Evolutionary conservation across 2,888 invertebrate species (phyloP), one percentile per base, ranked within the genome.

Genomic region (Apodemia zela): DNA sequence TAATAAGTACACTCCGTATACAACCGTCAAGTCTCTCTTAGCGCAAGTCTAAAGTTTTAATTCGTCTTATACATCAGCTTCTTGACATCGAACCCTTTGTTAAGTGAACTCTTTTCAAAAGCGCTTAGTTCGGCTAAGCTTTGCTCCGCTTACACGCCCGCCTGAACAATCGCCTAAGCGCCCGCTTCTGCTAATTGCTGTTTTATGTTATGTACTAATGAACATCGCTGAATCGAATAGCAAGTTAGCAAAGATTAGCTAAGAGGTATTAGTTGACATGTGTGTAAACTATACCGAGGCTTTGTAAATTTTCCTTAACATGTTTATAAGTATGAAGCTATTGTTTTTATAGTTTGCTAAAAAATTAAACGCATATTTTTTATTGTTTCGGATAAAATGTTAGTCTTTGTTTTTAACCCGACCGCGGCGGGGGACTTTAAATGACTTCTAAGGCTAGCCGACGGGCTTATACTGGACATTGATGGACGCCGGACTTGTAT

Each of bases 21-120:
- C 54, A 21, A 21, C 49, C 64, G 62, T 66, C 66, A 63, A 62
- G 62, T 64, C 63, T 59, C 64, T 45, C 59, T 51, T 45, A 57
- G 64, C 47, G 64, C 81, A 84, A 92, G 93, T 92, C 86, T 84
- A 89, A 93, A 93, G 93, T 93, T 94, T 93, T 93, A 93, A 93
- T 93, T 93, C 93, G 81, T 81, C 89, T 92, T 90, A 84, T 82
- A 81, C 82, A 67, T 77, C 73, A 73, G 74, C 78, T 78, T 84
- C 87, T 83, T 78, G 79, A 78, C 79, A 76, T 76, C 68, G 64
- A 65, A 75, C 75, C 74, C 76, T 79, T 78, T 80, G 79, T 80
- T 81, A 79, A 74, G 81, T 81, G 72, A 76, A 78, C 76, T 77
- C 76, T 82, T 76, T 78, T 79, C 77, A 75, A 82, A 81, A 75